Evolutionary conservation across 2,888 invertebrate species (phyloP).

Genomic region (Drosophila mulleri): DNA sequence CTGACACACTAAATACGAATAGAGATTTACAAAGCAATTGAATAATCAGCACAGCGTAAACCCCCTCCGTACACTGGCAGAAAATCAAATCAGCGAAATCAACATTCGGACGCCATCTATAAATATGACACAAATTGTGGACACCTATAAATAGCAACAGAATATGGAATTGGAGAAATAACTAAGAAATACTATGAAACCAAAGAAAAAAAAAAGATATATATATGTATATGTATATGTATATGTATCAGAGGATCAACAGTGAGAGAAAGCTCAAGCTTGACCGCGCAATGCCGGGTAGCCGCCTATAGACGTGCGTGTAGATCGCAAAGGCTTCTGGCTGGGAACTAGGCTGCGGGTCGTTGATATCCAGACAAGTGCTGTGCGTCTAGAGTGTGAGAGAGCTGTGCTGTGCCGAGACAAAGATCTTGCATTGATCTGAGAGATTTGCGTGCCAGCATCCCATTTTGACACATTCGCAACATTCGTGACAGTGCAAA

Average conservation of each 20-base stretch:
- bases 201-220: neutral
- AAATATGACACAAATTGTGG: constrained; percentile 15
- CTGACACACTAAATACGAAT: constrained; percentile 43
- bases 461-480: constrained; percentile 65
- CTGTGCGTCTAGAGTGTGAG: neutral
- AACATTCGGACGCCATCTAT: constrained; percentile 17
- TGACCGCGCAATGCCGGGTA: neutral
- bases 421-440: constrained; percentile 63
- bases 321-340: neutral
- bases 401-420: neutral
- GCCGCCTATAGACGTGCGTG: neutral
- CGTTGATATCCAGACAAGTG: neutral
- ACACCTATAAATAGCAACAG: neutral
- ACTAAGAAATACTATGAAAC: neutral
- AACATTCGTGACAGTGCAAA: constrained; percentile 69
- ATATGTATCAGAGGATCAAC: neutral
- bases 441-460: constrained; percentile 42
- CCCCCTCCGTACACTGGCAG: constrained; percentile 22
- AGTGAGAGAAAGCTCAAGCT: neutral
- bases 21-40: constrained; percentile 51
- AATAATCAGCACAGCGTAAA: constrained; percentile 36
- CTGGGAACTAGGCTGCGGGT: neutral
- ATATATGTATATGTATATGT: too few relatives aligned
- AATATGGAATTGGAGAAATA: constrained; percentile 3
- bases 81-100: constrained; percentile 7